Conservation (phyloP, 2,797 vertebrate species). For the Urosaurus nigricauda region DNA sequence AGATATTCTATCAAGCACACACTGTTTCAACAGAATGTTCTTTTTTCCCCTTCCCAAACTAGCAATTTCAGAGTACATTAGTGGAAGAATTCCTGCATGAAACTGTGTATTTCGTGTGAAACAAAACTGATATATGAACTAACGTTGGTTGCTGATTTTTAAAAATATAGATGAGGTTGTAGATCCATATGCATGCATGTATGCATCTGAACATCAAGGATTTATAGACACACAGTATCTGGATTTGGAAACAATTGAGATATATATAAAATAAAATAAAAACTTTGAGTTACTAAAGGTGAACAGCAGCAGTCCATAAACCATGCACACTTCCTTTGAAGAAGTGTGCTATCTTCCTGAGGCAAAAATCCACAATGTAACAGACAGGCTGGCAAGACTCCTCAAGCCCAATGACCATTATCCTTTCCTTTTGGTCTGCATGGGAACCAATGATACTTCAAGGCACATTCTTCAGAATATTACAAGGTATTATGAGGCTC, state of each 20-base stretch:
- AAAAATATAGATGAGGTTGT: not conserved
- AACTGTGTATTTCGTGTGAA: not conserved
- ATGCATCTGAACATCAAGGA: not conserved
- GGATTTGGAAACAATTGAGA: not conserved
- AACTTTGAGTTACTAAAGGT: too few relatives aligned
- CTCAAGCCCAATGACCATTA: too few relatives aligned
- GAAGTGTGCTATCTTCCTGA: too few relatives aligned
- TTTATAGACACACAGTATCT: not conserved
- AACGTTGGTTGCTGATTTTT: too few relatives aligned
- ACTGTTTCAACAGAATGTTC: slow-evolving; percentile 18
- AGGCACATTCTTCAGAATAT: too few relatives aligned
- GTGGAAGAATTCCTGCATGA: not conserved
- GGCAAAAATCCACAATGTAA: too few relatives aligned
- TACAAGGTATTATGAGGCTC: too few relatives aligned
- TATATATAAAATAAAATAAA: not conserved
- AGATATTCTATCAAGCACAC: not conserved
- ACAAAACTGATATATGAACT: not conserved
- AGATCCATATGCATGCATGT: not conserved
- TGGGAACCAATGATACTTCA: too few relatives aligned
- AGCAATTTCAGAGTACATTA: not conserved
- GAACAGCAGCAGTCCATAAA: too few relatives aligned
- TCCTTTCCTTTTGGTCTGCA: too few relatives aligned
- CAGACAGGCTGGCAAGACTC: too few relatives aligned
- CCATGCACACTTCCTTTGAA: too few relatives aligned
- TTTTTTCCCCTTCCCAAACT: not conserved